Evolutionary conservation across 1,140 invertebrate genomes (phyloP), one percentile per base, ranked within the genome.

Genomic region (Reticulitermes speratus): DNA sequence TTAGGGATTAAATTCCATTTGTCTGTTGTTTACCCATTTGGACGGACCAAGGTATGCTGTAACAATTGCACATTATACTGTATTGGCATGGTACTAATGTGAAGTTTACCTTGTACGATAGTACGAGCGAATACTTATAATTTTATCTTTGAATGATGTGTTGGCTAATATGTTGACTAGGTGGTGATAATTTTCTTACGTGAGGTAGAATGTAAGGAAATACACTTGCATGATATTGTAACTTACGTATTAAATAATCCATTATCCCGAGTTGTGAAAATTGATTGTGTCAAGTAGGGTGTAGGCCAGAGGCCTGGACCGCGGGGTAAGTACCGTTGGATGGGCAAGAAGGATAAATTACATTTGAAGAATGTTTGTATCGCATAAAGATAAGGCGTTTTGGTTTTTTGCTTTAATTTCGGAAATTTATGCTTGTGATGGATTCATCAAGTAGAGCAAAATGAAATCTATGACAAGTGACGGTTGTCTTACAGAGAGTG

Each of bases 11-110:
- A 90, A 91, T 93, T 92, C 91, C 91, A 91, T 91, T 94, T 93
- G 90, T 93, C 91, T 92, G 92, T 91, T 92, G 90, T 91, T 90
- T 91, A 93, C 94, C 93, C 93, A 94, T 94, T 93, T 93, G 94
- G 93, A 94, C 94, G 94, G 93, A 94, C 94, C 93, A 93, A 94
- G 92, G 93, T 94, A 90, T 91, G 89, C 88, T 84, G 44, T 59
- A 59, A 45, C 48, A 32, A n/a, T 16, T 52, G 25, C 11, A 45
- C 16, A 19, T 8, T 59, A 2, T 25, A 11, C 14, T 84, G 44
- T 52, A 84, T 30, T 45, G n/a, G 55, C 30, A 19, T 30, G 16
- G 25, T 19, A 48, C 38, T 84, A 84, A 48, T 48, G 23, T 21
- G 44, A 48, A 32, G 25, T 84, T 84, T 84, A 21, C 83, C 83